Evolutionary conservation across 35 echinoderm and acorn worm species (phyloP).

Genomic region (Holothuria glaberrima): DNA sequence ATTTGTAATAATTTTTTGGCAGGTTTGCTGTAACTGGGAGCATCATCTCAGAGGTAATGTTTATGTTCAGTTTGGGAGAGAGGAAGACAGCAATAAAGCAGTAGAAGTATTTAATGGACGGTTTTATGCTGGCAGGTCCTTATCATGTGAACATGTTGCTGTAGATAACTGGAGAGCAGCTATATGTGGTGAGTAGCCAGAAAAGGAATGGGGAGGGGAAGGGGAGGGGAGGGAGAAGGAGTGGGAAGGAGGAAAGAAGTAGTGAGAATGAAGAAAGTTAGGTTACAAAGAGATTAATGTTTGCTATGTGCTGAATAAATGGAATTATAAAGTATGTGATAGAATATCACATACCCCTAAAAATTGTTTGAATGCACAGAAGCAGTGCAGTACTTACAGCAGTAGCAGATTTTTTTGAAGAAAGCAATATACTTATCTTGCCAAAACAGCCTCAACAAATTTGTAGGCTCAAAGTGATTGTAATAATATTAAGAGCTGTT

Average conservation of each 20-base stretch:
- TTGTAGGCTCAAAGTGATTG: no score
- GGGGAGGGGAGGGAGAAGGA: no score
- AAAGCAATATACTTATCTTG: no score
- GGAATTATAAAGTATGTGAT: no score
- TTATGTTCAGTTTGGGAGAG: slow-evolving; percentile 85
- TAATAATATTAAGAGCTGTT: no score
- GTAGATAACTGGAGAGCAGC: slow-evolving; percentile 89
- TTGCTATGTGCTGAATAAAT: no score
- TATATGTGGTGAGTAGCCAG: slow-evolving; percentile 82
- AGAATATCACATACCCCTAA: no score
- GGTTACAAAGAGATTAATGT: neutral
- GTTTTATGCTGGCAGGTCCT: slow-evolving; percentile 83
- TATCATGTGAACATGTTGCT: slow-evolving; percentile 66
- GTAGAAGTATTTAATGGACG: slow-evolving; percentile 69
- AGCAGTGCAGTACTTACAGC: no score
- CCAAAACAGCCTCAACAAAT: no score
- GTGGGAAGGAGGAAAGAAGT: neutral
- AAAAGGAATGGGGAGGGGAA: no score
- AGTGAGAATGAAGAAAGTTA: neutral
- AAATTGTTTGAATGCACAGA: no score
- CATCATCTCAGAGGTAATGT: slow-evolving; percentile 90
- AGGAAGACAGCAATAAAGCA: slow-evolving; percentile 79
- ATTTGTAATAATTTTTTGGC: slow-evolving; percentile 1
- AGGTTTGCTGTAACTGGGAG: slow-evolving; percentile 98
- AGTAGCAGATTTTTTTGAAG: no score